Evolutionary conservation across 2,113 vertebrate species (phyloP).

Genomic region (Poeciliopsis prolifica): DNA sequence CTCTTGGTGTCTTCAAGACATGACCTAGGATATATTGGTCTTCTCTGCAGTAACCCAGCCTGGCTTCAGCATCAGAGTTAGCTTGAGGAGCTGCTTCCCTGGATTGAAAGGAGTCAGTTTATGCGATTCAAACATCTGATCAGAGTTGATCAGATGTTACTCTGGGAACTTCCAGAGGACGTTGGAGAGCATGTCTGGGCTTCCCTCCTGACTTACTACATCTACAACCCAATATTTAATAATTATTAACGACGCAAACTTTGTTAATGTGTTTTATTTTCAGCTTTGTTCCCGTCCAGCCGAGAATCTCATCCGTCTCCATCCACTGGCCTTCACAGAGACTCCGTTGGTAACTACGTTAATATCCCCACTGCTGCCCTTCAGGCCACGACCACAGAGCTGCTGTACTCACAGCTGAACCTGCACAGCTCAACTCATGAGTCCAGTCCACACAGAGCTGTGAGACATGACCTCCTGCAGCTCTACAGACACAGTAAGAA

Average conservation of each 20-base stretch:
- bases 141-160: no score
- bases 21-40: no score
- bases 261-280: not conserved
- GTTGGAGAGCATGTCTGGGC: no score
- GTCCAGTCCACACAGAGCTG: conserved; percentile 19
- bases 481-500: conserved; percentile 50
- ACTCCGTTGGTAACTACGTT: conserved; percentile 79
- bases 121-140: no score
- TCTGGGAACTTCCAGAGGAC: no score
- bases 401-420: conserved; percentile 86
- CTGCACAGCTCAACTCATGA: conserved; percentile 71
- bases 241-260: not conserved
- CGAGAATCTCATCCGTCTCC: not conserved
- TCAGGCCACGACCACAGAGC: conserved; percentile 72
- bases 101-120: no score
- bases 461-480: conserved; percentile 79
- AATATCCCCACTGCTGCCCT: conserved; percentile 87
- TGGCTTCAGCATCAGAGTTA: no score
- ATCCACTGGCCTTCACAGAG: conserved; percentile 37
- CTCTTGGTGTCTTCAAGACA: no score
- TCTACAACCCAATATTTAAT: not conserved
- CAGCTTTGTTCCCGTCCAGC: conserved; percentile 18
- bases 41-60: no score
- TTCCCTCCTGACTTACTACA: no score
- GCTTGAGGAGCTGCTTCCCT: no score